A percentile compares a stretch with the other conserved stretches of the same genome.
phyloP scores from a whole-genome alignment of 2,113 vertebrate species.

The Cyphomyrus plagiostoma region DNA sequence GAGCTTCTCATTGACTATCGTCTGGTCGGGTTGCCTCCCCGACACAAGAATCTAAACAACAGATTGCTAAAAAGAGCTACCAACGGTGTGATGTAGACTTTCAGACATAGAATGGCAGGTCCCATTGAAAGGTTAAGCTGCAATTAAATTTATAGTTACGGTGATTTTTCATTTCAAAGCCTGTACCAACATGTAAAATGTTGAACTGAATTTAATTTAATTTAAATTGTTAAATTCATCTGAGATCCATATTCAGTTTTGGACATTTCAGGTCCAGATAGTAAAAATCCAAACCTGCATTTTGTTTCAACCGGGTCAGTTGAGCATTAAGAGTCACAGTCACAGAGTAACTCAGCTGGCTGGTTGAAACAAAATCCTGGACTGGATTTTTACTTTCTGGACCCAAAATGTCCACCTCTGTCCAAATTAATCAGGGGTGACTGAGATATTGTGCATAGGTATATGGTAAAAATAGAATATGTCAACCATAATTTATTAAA shows the following conservation, averaged over 20 bases:
- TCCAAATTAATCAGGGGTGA: neutral
- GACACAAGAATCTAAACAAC: neutral
- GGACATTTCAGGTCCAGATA: too few relatives aligned
- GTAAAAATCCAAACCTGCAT: too few relatives aligned
- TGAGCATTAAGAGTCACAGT: too few relatives aligned
- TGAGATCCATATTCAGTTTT: neutral
- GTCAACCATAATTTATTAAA: neutral
- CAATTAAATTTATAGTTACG: neutral
- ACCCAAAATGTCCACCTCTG: too few relatives aligned
- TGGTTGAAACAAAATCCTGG: too few relatives aligned
- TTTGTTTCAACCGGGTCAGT: too few relatives aligned
- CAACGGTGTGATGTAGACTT: neutral
- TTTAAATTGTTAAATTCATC: neutral
- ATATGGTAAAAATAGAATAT: neutral
- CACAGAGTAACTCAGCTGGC: too few relatives aligned
- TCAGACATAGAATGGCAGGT: neutral
- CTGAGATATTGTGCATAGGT: neutral
- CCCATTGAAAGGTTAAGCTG: neutral
- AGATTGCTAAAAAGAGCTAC: neutral
- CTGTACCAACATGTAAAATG: neutral
- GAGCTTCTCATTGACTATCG: neutral
- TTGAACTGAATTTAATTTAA: neutral
- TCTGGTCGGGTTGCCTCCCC: neutral
- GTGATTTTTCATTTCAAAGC: neutral
- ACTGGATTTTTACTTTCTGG: too few relatives aligned